phyloP scores from a whole-genome alignment of 2,113 vertebrate genomes.

The Isurus oxyrinchus region DNA sequence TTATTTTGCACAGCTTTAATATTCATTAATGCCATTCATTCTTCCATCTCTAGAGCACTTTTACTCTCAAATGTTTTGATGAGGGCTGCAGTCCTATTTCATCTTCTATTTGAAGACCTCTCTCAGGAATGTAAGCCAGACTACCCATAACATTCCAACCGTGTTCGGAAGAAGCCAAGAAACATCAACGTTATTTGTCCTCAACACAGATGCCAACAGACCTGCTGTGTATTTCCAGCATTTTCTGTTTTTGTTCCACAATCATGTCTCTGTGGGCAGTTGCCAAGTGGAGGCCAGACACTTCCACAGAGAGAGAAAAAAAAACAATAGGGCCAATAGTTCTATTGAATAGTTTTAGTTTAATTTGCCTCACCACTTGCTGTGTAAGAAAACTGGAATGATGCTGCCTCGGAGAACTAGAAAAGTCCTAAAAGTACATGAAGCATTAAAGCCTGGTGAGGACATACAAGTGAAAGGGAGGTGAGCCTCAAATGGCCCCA shows the following conservation, averaged over 20 bases:
- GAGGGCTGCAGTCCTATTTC: neutral
- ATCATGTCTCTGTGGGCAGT: neutral
- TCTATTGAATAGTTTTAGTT: neutral
- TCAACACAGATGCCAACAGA: neutral
- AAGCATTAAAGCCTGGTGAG: neutral
- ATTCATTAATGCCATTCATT: neutral
- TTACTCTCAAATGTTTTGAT: neutral
- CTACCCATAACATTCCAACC: neutral
- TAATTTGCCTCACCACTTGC: neutral
- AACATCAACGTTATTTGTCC: neutral
- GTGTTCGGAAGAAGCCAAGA: neutral
- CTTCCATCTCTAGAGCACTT: neutral
- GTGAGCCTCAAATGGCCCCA: neutral
- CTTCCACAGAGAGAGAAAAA: neutral
- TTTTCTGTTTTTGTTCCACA: constrained; percentile 4
- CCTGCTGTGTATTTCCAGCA: neutral
- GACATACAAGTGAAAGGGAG: neutral
- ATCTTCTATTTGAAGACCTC: neutral
- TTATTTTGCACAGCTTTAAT: neutral
- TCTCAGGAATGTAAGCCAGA: neutral
- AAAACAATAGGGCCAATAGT: constrained; percentile 7
- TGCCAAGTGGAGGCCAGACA: neutral
- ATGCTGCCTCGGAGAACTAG: neutral
- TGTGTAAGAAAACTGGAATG: neutral
- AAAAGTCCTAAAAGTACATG: neutral